A percentile compares a stretch with the other conserved stretches of the same genome.
Evolutionary conservation across 2,797 vertebrate genomes (phyloP).

Genomic region (Gadopsis bispinosus): DNA sequence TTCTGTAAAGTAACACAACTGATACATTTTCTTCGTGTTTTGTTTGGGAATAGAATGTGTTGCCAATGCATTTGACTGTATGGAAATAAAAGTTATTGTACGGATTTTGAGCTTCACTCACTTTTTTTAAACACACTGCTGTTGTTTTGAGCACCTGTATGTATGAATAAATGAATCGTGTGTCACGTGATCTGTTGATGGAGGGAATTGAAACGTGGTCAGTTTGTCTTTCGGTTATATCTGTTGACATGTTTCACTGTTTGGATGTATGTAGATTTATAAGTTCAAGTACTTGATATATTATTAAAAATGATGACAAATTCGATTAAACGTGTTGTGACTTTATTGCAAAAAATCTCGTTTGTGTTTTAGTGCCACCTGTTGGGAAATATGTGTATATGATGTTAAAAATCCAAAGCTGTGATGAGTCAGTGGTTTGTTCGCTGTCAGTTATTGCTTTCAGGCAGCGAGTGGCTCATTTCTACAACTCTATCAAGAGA

Average conservation of each 20-base stretch:
- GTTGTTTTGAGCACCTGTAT: not conserved
- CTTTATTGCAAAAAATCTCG: not conserved
- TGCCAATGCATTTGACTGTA: too few species aligned
- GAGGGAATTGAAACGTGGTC: too few species aligned
- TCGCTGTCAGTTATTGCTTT: not conserved
- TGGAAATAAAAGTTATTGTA: too few species aligned
- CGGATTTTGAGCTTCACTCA: too few species aligned
- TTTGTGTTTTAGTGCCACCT: not conserved
- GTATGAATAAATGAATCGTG: not conserved
- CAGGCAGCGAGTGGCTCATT: not conserved
- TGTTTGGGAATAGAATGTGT: too few species aligned
- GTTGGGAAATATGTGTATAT: not conserved
- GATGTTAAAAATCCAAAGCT: not conserved
- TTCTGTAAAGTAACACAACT: too few species aligned
- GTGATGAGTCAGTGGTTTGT: not conserved
- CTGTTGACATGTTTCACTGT: constrained; percentile 33
- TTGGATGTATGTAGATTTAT: constrained; percentile 39
- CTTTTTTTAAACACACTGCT: too few species aligned
- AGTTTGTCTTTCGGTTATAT: too few species aligned
- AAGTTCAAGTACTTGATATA: constrained; percentile 37
- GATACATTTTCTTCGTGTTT: too few species aligned
- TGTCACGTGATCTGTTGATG: not conserved
- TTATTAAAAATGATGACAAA: constrained; percentile 38
- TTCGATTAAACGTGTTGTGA: not conserved
- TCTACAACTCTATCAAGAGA: not conserved